Evolutionary conservation across 2,888 invertebrate genomes (phyloP), one percentile per base, ranked within the genome.

Genomic region (Hirtodrosophila alboralis): DNA sequence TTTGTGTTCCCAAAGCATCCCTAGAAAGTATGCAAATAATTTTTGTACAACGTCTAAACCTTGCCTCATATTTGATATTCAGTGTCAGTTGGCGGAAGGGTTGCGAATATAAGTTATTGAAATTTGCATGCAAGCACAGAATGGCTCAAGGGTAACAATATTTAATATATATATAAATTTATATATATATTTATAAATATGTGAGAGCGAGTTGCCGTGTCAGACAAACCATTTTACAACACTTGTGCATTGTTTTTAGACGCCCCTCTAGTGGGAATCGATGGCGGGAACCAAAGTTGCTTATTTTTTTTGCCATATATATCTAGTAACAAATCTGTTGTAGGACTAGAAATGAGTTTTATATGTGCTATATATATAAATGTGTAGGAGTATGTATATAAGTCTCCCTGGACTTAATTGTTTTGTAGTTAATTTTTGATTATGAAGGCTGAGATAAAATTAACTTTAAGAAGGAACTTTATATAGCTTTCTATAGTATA

Each of bases 21-120:
- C 86, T 65, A 68, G 66, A 83, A 83, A 75, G 86, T 85, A 81
- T 81, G 86, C 80, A 81, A 81, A 81, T 81, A 84, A 84, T 79
- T 83, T 73, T 70, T 57, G 66, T 75, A 47, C 53, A 41, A 62
- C 65, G 70, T 62, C 71, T 60, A 44, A 36, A 80, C 61, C 58
- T 72, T 63, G 64, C 52, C 75, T 79, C 79, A 79, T 79, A 79
- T 79, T 79, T 84, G 79, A 84, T 84, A 79, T 79, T 79, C 79
- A 79, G 79, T 79, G 79, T 79, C 79, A 79, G 85, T 84, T 79
- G 85, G 70, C 67, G 78, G 53, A 84, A 84, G 79, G 79, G 83
- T 84, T 79, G 57, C 73, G 69, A 73, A 76, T 79, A 68, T 78
- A 84, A 84, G 79, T 84, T 79, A 84, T 84, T 84, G 81, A 86